A percentile compares a stretch with the other conserved stretches of the same genome.
These are phyloP conservation scores for Melieria picta DNA, from an alignment of 2,888 invertebrate genomes.

Conservation along the genomic window DNA sequence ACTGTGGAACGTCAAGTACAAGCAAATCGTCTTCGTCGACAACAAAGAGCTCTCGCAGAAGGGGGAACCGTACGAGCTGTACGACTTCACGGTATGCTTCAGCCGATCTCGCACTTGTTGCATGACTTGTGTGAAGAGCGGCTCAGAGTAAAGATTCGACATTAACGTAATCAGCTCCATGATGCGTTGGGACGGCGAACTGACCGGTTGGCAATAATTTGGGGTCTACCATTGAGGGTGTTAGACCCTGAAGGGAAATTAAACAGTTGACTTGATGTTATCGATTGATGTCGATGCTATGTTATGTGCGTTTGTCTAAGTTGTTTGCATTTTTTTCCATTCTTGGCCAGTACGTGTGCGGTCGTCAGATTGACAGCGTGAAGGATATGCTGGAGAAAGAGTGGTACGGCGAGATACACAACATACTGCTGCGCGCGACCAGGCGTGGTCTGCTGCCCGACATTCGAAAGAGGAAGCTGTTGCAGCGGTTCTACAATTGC, in stretches of 20 bases:
- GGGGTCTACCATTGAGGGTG: too few relatives aligned
- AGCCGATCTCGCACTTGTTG: too few relatives aligned
- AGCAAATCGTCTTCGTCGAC: constrained; percentile 65
- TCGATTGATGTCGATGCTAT: background rate
- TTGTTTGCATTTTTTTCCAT: background rate
- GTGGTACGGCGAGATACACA: constrained; percentile 64
- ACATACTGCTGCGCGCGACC: constrained; percentile 69
- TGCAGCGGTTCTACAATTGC: constrained; percentile 85
- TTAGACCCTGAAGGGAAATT: too few relatives aligned
- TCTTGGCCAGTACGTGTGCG: constrained; percentile 58
- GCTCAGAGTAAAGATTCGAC: too few relatives aligned
- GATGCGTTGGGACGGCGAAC: too few relatives aligned
- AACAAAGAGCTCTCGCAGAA: constrained; percentile 60
- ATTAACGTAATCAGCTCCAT: too few relatives aligned
- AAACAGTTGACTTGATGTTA: too few relatives aligned
- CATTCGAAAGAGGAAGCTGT: constrained; percentile 72
- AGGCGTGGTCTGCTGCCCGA: constrained; percentile 77
- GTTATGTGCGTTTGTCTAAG: background rate
- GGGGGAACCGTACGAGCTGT: constrained; percentile 61
- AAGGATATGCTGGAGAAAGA: constrained; percentile 73
- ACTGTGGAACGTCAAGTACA: constrained; percentile 83
- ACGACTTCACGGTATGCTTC: constrained; percentile 57
- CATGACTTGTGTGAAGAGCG: too few relatives aligned
- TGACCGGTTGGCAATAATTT: too few relatives aligned
- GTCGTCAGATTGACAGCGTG: constrained; percentile 74